Evolutionary conservation across 2,888 invertebrate species (phyloP), one percentile per base, ranked within the genome.

Genomic region (Alsophila aescularia): DNA sequence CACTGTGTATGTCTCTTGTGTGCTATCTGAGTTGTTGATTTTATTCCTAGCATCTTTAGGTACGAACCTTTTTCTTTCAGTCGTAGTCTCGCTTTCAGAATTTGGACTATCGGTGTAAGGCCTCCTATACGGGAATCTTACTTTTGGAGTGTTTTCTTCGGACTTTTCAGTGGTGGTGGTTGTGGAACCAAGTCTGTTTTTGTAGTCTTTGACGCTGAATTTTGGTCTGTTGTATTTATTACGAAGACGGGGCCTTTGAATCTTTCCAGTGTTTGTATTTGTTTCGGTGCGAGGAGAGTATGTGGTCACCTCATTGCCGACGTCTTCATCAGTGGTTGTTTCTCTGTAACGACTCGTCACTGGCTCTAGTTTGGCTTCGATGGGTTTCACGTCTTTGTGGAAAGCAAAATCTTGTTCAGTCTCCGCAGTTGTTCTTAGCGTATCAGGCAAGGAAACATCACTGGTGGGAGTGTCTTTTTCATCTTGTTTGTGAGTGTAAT

Each of bases 141-240:
- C 32, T 73, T 91, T 92, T 0, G 88, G 79, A 12, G 81, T 81
- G 16, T 81, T 74, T 60, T 83, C 86, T 9, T 60, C 57, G 0
- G 85, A 66, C 58, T 79, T 85, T 60, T 92, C 91, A 13, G 90
- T 87, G 15, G 88, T 87, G 15, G 88, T 85, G 43, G 93, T 92
- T 0, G 93, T 92, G 0, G 93, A 92, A 66, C 93, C 94, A 43
- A 95, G 77, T 57, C 95, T 88, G 65, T 93, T 95, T 72, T 94
- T 93, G 75, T 96, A 96, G 62, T 96, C 96, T 79, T 96, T 96
- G 2, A 96, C 94, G 72, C 95, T 96, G 77, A 96, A 96, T 62
- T 94, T 89, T 0, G 96, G 96, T 45, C 96, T 87, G 43, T 94
- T 94, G 59, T 90, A 93, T 76, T 93, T 94, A 66, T 87, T 92